Base-by-base conservation (phyloP, 2,797 vertebrate species). In the Gymnothorax javanicus region DNA sequence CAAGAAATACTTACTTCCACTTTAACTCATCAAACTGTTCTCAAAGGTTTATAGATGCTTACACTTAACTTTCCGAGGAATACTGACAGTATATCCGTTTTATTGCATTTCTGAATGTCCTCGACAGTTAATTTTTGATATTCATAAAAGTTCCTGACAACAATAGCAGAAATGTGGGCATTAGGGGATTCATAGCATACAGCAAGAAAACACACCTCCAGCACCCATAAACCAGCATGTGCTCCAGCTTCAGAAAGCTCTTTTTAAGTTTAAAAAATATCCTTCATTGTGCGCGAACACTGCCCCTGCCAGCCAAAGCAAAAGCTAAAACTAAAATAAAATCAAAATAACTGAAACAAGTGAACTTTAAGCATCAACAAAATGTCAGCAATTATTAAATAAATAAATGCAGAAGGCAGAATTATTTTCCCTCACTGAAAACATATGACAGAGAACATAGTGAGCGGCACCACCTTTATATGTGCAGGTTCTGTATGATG, bases 381-480 rank as follows among this genome's bases (percentile, higher is more conserved):
- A 67, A 20, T 7, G 5, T 67, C 62, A 67, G n/a, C 62, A 67
- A 67, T 15, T n/a, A n/a, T n/a, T 67, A 8, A 62, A 62, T 62
- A n/a, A 67, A n/a, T 67, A 67, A 67, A 67, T 23, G 20, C n/a
- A 15, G 23, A n/a, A 67, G 23, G 20, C 23, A 67, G 6, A n/a
- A 67, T 25, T 7, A 7, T 0, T n/a, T 23, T 20, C n/a, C 62
- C 62, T 67, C n/a, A 67, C 62, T 67, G 62, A 67, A 67, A n/a
- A 15, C 5, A 67, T 62, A 62, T 62, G 4, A 62, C 9, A 15
- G 12, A 17, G 20, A 50, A 50, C 7, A 33, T 7, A 6, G 33
- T 12, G 52, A 71, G 20, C 43, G n/a, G 7, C 15, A 91, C 82
- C 84, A 95, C 95, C 85, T 11, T 88, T 0, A 90, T 71, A 11